Evolutionary conservation across 2,113 vertebrate genomes (phyloP).

Genomic region (Coryphaenoides rupestris): DNA sequence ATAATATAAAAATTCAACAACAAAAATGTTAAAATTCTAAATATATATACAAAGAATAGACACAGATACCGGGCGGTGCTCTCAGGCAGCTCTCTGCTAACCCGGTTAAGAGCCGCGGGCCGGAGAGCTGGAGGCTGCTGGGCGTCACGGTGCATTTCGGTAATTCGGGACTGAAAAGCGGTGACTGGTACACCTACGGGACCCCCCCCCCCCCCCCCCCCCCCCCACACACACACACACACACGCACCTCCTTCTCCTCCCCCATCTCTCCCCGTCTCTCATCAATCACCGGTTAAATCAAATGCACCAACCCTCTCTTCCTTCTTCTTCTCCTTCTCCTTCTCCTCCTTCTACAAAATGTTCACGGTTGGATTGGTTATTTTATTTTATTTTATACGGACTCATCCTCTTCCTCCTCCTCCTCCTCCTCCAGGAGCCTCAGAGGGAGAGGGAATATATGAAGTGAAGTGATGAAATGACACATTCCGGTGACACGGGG

Average conservation of each 20-base stretch:
- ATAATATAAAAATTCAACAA: no score
- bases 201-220: slow-evolving; percentile 23
- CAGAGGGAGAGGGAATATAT: slow-evolving; percentile 12
- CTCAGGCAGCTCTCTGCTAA: slow-evolving; percentile 36
- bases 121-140: slow-evolving; percentile 26
- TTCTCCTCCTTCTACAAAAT: slow-evolving; percentile 22
- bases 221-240: no score
- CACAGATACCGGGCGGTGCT: slow-evolving; percentile 19
- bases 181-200: slow-evolving; percentile 46
- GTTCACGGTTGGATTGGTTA: slow-evolving; percentile 40
- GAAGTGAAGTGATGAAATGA: slow-evolving; percentile 54
- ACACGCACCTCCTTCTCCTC: no score
- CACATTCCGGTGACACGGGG: slow-evolving; percentile 51
- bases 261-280: slow-evolving; percentile 19
- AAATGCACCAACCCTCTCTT: slow-evolving; percentile 42
- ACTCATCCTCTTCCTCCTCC: slow-evolving; percentile 26
- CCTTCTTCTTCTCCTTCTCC: slow-evolving; percentile 14
- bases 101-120: slow-evolving; percentile 18
- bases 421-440: slow-evolving; percentile 25
- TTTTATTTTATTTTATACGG: slow-evolving; percentile 49
- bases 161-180: slow-evolving; percentile 61
- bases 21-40: no score
- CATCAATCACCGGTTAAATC: slow-evolving; percentile 65
- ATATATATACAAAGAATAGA: no score
- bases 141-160: slow-evolving; percentile 56